Base-by-base conservation (phyloP, 2,888 invertebrate species). In the Anagyrus pseudococci region DNA sequence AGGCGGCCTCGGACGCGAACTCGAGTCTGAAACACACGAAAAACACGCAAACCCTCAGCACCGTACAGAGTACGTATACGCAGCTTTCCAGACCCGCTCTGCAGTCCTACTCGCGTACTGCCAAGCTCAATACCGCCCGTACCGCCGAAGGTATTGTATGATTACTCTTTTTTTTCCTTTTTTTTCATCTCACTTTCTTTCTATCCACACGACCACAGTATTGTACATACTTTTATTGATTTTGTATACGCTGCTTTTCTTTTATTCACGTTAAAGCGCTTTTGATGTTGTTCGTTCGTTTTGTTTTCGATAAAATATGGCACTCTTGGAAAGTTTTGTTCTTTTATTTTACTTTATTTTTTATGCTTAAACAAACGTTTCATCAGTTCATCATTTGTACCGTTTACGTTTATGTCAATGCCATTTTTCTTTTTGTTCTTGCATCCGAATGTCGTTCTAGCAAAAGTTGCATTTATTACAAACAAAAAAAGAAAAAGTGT, bases 141-240 rank as follows among this genome's bases (percentile, higher is more conserved):
- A 68, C 67, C 58, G 58, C 73, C 64, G 77, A 80, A 80, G 80
- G 80, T 80, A 80, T 69, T 69, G 65, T 68, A 65, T 64, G 47
- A 58, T 61, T 66, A 56, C 49, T 47, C 58, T 65, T 57, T 44
- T 61, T 52, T 65, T 50, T 58, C 29, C 3, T 47, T 59, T 37
- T 54, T 46, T 46, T 53, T 40, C 41, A 43, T 2, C 17, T 8
- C n/a, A 33, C 46, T 19, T 7, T 37, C n/a, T n/a, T n/a, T n/a
- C n/a, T n/a, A 26, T 40, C 23, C 13, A 17, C n/a, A 10, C 17
- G n/a, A 37, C 25, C 20, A 22, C 15, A 4, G 13, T 4, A 2
- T 26, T n/a, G 8, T 4, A 44, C 17, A 10, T 43, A 20, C 29
- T 25, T 20, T 22, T 13, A 22, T 33, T 49, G 43, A 25, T 15